Evolutionary conservation across 1,140 invertebrate species (phyloP).

Genomic region (Magallana gigas): DNA sequence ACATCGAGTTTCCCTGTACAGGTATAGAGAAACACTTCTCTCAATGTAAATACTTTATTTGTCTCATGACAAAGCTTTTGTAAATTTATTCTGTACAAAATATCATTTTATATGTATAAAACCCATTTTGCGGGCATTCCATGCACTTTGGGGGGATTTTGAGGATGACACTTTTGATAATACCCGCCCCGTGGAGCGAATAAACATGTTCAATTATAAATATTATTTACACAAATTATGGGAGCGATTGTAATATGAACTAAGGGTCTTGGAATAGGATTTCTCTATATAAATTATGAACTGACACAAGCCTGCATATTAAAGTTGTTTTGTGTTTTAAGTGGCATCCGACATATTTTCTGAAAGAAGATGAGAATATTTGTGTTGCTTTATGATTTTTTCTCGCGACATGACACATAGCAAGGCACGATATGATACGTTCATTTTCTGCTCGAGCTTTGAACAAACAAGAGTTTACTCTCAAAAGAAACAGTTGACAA

Average conservation of each 20-base stretch:
- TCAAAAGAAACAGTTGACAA: slow-evolving; percentile 34
- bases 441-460: slow-evolving; percentile 22
- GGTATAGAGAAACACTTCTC: background rate
- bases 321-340: slow-evolving; percentile 34
- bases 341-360: slow-evolving; percentile 14
- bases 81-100: slow-evolving; percentile 38
- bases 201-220: slow-evolving; percentile 38
- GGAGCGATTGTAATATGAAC: slow-evolving; percentile 34
- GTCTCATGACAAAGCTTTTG: background rate
- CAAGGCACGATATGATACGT: slow-evolving; percentile 39
- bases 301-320: slow-evolving; percentile 34
- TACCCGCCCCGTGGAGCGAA: background rate
- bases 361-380: slow-evolving; percentile 3
- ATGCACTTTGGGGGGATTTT: slow-evolving; percentile 14
- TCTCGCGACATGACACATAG: slow-evolving; percentile 10
- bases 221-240: slow-evolving; percentile 46
- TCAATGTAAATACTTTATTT: slow-evolving; percentile 25
- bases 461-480: slow-evolving; percentile 12
- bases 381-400: slow-evolving; percentile 16
- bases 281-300: slow-evolving; percentile 40
- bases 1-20: background rate
- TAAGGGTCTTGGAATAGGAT: slow-evolving; percentile 21
- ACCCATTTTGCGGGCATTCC: background rate
- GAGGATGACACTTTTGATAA: slow-evolving; percentile 24
- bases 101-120: slow-evolving; percentile 18